A percentile compares a stretch with the other conserved stretches of the same genome.
These are phyloP conservation scores for Aeoliscus strigatus DNA, from an alignment of 2,797 vertebrate species.

Conservation along the genomic window DNA sequence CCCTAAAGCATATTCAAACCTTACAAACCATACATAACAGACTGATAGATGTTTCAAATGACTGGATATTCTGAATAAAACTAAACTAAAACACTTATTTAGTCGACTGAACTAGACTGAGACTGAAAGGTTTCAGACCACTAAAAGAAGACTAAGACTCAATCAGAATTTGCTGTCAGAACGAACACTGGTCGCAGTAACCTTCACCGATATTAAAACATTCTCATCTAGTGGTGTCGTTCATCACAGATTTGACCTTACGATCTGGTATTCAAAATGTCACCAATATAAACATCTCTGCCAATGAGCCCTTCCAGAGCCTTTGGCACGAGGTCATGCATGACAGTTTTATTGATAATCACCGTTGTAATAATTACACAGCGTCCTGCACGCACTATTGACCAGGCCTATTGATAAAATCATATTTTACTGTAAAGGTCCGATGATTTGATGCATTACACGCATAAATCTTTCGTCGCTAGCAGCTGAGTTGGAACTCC, in stretches of 20 bases:
- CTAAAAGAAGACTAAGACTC: too few relatives aligned
- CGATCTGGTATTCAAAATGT: constrained; percentile 51
- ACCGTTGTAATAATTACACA: constrained; percentile 77
- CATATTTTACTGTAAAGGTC: constrained; percentile 79
- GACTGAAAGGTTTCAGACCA: too few relatives aligned
- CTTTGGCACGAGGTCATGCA: constrained; percentile 58
- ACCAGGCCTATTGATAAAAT: constrained; percentile 79
- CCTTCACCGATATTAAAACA: constrained; percentile 11
- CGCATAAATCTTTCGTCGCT: constrained; percentile 66
- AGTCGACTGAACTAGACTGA: too few relatives aligned
- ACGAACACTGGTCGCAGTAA: too few relatives aligned
- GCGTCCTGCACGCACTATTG: constrained; percentile 72
- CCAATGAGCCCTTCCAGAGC: constrained; percentile 41
- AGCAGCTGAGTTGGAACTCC: constrained; percentile 54
- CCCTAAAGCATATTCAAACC: too few relatives aligned
- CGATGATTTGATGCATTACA: constrained; percentile 71
- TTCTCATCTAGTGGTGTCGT: constrained; percentile 24
- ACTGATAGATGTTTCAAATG: too few relatives aligned
- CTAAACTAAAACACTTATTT: too few relatives aligned
- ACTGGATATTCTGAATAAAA: too few relatives aligned
- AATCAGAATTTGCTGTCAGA: too few relatives aligned
- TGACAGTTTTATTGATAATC: constrained; percentile 78
- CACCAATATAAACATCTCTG: constrained; percentile 37
- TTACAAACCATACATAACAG: too few relatives aligned
- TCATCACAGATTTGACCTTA: constrained; percentile 35